Conservation (phyloP, 1,140 invertebrate species). For the Lordiphosa stackelbergi region DNA sequence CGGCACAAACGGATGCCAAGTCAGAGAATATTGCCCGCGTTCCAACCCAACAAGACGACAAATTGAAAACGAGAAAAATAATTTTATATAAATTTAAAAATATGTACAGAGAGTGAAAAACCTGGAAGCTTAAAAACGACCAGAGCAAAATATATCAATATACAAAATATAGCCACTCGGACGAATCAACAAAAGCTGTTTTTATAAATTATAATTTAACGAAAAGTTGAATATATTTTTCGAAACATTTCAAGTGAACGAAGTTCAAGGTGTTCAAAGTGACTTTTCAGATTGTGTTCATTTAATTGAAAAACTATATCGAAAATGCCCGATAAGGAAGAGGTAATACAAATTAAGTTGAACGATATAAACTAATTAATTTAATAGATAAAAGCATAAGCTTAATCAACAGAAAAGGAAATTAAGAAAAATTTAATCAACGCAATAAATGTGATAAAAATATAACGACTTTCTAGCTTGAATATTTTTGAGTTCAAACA, state of each 20-base stretch:
- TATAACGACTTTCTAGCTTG: too few species aligned
- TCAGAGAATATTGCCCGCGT: conserved; percentile 32
- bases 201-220: not conserved
- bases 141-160: too few species aligned
- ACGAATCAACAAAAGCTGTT: not conserved
- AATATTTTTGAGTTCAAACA: too few species aligned
- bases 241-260: conserved; percentile 12
- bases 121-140: not conserved
- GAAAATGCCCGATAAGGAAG: conserved; percentile 54
- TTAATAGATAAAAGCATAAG: conserved; percentile 1
- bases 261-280: conserved; percentile 19
- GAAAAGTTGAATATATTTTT: conserved; percentile 1
- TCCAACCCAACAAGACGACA: not conserved
- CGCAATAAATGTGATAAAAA: too few species aligned
- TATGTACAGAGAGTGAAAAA: conserved; percentile 7
- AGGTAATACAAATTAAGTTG: conserved; percentile 38
- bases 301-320: conserved; percentile 25
- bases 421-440: too few species aligned
- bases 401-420: conserved; percentile 5
- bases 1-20: conserved; percentile 56
- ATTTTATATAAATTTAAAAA: not conserved
- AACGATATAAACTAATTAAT: conserved; percentile 7
- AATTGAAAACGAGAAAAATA: not conserved
- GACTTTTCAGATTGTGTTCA: conserved; percentile 51
- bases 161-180: too few species aligned